Conservation (phyloP, 2,113 vertebrate genomes). For the Xiphophorus maculatus region DNA sequence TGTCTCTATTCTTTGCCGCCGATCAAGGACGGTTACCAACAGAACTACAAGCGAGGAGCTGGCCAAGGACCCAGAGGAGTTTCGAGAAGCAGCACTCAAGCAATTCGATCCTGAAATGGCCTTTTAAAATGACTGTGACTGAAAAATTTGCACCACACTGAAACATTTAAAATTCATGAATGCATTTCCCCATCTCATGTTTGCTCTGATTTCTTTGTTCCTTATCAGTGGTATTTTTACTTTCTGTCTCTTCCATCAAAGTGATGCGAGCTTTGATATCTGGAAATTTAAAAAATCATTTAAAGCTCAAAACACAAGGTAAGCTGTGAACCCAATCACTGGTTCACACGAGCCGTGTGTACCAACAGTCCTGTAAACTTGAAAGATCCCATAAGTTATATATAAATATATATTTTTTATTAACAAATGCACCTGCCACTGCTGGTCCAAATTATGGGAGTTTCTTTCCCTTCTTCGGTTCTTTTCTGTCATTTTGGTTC, state of each 20-base stretch:
- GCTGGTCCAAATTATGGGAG: conserved; percentile 80
- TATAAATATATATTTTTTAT: conserved; percentile 85
- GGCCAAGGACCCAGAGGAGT: conserved; percentile 93
- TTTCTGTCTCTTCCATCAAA: conserved; percentile 74
- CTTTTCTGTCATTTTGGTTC: conserved; percentile 73
- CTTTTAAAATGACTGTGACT: conserved; percentile 75
- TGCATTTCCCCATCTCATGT: conserved; percentile 74
- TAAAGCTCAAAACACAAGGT: conserved; percentile 65
- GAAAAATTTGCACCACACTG: conserved; percentile 78
- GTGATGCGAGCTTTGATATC: conserved; percentile 72
- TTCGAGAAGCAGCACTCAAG: conserved; percentile 90
- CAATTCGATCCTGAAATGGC: conserved; percentile 80
- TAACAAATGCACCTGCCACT: conserved; percentile 76
- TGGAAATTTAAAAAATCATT: conserved; percentile 55
- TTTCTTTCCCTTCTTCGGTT: conserved; percentile 57
- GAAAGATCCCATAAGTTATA: conserved; percentile 85
- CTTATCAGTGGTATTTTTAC: conserved; percentile 65
- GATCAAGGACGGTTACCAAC: conserved; percentile 94
- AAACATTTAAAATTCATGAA: conserved; percentile 72
- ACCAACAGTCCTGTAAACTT: conserved; percentile 84
- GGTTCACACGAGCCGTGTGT: conserved; percentile 70
- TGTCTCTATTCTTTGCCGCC: conserved; percentile 14
- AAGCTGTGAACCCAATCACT: conserved; percentile 70
- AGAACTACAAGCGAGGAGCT: conserved; percentile 95
- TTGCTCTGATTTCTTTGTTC: conserved; percentile 53